Base-by-base conservation (phyloP, 2,113 vertebrate species). In the Tiliqua scincoides region DNA sequence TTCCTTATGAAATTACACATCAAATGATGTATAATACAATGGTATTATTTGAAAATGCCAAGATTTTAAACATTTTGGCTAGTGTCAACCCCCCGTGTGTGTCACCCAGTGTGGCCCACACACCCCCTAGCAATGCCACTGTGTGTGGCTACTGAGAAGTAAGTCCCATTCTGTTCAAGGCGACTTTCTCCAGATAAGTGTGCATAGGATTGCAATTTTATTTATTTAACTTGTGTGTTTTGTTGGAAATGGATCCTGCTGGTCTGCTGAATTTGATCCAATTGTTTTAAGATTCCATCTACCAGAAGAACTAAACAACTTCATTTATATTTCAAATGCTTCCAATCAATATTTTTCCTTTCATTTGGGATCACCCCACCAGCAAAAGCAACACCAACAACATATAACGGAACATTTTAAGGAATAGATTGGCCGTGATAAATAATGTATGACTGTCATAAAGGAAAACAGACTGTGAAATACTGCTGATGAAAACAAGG, bases 321-420 rank as follows among this genome's bases (percentile, higher is more conserved):
- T 94, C 94, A 95, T 96, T 95, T 96, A 94, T 94, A 97, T 97
- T 97, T 97, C 82, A 97, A 97, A 97, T 95, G 91, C 92, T 95
- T 94, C 79, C 86, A 90, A 97, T 98, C 92, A 96, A 97, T 98
- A 96, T 86, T 91, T 4, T 54, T n/a, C 79, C 89, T 88, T 95
- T 92, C 86, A 79, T 94, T 88, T 93, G 86, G 81, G 94, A 91
- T n/a, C 68, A 91, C 84, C 87, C 83, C 87, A 71, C 77, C 78
- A 94, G 85, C 92, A 93, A 54, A 63, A 75, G 59, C 71, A 84
- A 63, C 27, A 48, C 43, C 43, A 94, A 93, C 77, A 80, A 88
- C 85, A 87, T 72, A 82, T 65, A 94, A 90, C 71, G 95, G 92
- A 93, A 96, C 93, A 94, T 87, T 86, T 89, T 95, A 92, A 94